These are phyloP conservation scores for Danio aesculapii DNA, from an alignment of 2,797 vertebrate genomes.

Conservation along the genomic window DNA sequence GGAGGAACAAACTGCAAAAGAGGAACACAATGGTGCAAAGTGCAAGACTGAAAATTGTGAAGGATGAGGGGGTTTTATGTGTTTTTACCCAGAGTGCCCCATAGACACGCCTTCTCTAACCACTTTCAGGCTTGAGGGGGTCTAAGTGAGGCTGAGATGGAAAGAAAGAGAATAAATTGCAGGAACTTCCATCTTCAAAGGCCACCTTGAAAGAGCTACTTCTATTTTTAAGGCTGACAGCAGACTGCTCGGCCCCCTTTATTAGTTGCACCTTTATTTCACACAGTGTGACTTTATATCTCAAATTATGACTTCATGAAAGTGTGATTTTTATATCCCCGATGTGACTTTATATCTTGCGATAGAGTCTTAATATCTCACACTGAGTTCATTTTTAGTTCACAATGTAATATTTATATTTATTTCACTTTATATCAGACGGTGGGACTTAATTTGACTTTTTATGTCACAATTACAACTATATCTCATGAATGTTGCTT, in stretches of 20 bases:
- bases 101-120: conserved; percentile 25
- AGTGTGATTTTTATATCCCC: not conserved
- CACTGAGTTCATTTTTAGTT: not conserved
- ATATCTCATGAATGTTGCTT: no score
- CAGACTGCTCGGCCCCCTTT: not conserved
- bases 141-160: conserved; percentile 20
- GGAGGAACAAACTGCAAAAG: conserved; percentile 61
- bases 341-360: not conserved
- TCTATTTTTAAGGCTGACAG: conserved; percentile 9
- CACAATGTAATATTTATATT: not conserved
- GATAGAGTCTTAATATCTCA: not conserved
- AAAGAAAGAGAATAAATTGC: conserved; percentile 8
- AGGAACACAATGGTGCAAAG: conserved; percentile 66
- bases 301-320: not conserved
- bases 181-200: not conserved
- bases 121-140: conserved; percentile 2
- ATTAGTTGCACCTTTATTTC: not conserved
- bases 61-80: conserved; percentile 18
- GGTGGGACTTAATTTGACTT: not conserved
- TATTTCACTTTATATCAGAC: not conserved
- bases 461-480: not conserved
- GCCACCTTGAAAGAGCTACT: conserved; percentile 13
- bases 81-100: conserved; percentile 9
- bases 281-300: not conserved
- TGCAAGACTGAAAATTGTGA: conserved; percentile 38